phyloP scores from a whole-genome alignment of 2,113 vertebrate species.

The Hyperopisus bebe region DNA sequence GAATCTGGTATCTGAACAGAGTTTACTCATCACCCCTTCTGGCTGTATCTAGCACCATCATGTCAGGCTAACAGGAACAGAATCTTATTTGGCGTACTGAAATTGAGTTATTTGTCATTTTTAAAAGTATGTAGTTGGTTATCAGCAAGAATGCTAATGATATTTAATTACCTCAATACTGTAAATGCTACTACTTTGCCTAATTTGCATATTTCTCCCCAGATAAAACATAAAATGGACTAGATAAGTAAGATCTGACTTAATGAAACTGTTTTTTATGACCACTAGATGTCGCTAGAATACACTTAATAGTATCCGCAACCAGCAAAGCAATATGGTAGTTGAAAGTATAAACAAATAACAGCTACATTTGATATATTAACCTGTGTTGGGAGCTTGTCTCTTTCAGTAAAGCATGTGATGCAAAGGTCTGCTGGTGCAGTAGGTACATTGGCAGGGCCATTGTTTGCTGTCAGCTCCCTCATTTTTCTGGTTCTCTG shows the following conservation, averaged over 20 bases:
- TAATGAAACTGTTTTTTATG: background rate
- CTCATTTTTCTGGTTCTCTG: background rate
- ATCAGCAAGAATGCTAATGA: background rate
- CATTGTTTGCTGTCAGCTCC: fast-evolving
- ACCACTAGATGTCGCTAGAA: constrained; percentile 48
- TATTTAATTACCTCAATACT: background rate
- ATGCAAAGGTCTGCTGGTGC: background rate
- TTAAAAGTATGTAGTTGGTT: background rate
- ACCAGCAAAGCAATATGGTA: background rate
- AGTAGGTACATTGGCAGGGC: background rate
- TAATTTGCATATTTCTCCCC: background rate
- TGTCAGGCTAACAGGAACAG: background rate
- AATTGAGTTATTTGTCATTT: background rate
- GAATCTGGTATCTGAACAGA: background rate
- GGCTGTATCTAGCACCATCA: background rate
- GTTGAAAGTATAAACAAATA: background rate
- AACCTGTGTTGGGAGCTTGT: background rate
- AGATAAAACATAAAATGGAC: background rate
- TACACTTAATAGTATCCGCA: background rate
- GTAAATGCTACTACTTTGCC: background rate
- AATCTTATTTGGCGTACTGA: background rate
- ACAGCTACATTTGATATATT: background rate
- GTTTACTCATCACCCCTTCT: background rate
- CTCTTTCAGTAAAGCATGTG: background rate
- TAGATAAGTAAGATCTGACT: background rate